These are phyloP conservation scores for Mugil cephalus DNA, from an alignment of 2,113 vertebrate genomes.

Conservation along the genomic window DNA sequence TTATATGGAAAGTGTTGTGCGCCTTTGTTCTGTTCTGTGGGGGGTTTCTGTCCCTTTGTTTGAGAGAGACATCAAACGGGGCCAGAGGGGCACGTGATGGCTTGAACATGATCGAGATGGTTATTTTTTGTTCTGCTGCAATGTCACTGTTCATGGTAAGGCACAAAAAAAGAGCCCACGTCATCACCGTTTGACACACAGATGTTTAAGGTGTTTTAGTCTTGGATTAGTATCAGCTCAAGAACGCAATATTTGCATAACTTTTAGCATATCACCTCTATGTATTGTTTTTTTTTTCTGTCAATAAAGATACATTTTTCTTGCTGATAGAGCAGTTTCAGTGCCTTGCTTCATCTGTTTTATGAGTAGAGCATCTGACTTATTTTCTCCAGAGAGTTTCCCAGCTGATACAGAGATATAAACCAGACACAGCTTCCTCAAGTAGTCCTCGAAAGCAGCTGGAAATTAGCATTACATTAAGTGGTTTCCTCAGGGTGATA, in stretches of 20 bases:
- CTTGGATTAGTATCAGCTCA: neutral
- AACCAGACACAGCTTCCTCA: conserved; percentile 29
- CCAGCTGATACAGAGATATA: conserved; percentile 32
- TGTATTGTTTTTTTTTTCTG: no score
- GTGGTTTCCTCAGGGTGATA: no score
- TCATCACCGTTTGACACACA: neutral
- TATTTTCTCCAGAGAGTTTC: conserved; percentile 48
- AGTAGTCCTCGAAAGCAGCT: neutral
- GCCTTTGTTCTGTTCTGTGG: conserved; percentile 76
- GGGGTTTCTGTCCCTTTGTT: conserved; percentile 74
- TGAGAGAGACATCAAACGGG: conserved; percentile 66
- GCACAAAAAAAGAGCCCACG: conserved; percentile 31
- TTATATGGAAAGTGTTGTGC: conserved; percentile 79
- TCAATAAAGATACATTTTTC: conserved; percentile 10
- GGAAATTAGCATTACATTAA: neutral
- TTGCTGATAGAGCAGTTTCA: conserved; percentile 1
- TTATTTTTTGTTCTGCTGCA: conserved; percentile 66
- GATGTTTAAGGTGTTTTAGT: conserved; percentile 7
- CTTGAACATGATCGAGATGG: conserved; percentile 69
- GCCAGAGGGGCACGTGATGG: conserved; percentile 51
- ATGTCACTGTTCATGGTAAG: conserved; percentile 35
- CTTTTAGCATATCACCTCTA: conserved; percentile 12
- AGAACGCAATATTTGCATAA: neutral
- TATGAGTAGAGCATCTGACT: conserved; percentile 38
- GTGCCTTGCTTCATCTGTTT: conserved; percentile 40